Base-by-base conservation (phyloP, 2,113 vertebrate species). In the Cololabis saira region DNA sequence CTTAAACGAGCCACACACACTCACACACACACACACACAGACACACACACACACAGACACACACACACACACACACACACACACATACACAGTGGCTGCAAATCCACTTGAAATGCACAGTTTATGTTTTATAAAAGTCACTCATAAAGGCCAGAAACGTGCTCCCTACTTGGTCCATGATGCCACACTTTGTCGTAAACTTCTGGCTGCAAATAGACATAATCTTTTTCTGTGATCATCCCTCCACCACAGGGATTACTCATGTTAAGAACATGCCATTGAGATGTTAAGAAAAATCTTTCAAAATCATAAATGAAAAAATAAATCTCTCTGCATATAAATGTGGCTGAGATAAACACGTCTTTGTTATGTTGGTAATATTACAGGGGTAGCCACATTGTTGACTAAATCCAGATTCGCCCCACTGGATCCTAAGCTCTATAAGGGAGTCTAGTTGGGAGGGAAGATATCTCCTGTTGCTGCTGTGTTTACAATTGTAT, bases 271-370 rank as follows among this genome's bases (percentile, higher is more conserved):
- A 48, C 51, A 56, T 66, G 48, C 58, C 78, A 78, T 78, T 72
- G 61, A 82, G 61, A 84, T 2, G 30, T 66, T 66, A 65, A 78
- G 65, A 3, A 81, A 82, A 82, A 79, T 75, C 67, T 80, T 78
- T 67, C 54, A 51, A 73, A n/a, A 83, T 44, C 67, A 74, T 42
- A 72, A 86, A 85, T 74, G 57, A 78, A 74, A 81, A 82, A 80
- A 67, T 61, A 82, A 83, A 86, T 78, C 80, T 57, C 40, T n/a
- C 56, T 45, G 44, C 68, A 74, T 70, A 60, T 74, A 7, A 80
- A 82, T 83, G 22, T 10, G 68, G 79, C 53, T 60, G 59, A 78
- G 58, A 86, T 63, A 58, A 68, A 69, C 47, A 5, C 57, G 40
- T n/a, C 21, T 37, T 77, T 79, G 54, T 48, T 66, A 61, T 55